A percentile compares a stretch with the other conserved stretches of the same genome.
These are phyloP conservation scores for Oryzias curvinotus DNA, from an alignment of 2,113 vertebrate species.

Conservation along the genomic window DNA sequence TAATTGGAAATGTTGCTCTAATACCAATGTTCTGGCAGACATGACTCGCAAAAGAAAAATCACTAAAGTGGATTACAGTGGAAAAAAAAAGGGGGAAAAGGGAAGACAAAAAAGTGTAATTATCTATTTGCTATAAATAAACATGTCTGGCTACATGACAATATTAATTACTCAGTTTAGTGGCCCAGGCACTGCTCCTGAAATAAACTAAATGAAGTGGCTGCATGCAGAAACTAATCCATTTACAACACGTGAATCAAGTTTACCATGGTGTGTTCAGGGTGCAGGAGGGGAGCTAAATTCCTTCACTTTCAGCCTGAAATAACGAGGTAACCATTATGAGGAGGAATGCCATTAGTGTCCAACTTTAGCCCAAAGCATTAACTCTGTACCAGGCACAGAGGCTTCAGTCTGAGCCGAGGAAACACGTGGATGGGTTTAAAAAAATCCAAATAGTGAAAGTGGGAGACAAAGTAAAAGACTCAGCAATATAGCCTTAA, in stretches of 20 bases:
- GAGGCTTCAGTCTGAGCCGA: conserved; percentile 27
- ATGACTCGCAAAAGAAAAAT: conserved; percentile 38
- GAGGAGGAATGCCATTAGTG: conserved; percentile 33
- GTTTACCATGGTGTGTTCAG: neutral
- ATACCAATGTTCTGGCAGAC: conserved; percentile 11
- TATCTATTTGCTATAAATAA: neutral
- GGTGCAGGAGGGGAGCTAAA: conserved; percentile 11
- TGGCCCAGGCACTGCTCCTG: no score
- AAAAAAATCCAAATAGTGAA: conserved; percentile 30
- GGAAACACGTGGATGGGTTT: conserved; percentile 64
- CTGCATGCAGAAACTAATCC: neutral
- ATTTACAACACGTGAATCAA: neutral
- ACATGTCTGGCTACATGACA: neutral
- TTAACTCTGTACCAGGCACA: conserved; percentile 50
- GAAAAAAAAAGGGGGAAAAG: neutral
- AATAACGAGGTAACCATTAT: conserved; percentile 14
- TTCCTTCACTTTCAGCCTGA: conserved; percentile 18
- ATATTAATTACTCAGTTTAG: neutral
- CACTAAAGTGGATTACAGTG: neutral
- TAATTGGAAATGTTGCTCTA: neutral
- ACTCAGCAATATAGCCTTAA: conserved; percentile 1
- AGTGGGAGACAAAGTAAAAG: conserved; percentile 39
- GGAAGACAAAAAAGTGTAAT: neutral
- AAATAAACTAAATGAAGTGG: no score
- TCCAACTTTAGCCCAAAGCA: conserved; percentile 33